Percentiles rank a stretch among this genome's conserved stretches.
Evolutionary conservation across 1,140 invertebrate species (phyloP).

Genomic region (Delia radicum): DNA sequence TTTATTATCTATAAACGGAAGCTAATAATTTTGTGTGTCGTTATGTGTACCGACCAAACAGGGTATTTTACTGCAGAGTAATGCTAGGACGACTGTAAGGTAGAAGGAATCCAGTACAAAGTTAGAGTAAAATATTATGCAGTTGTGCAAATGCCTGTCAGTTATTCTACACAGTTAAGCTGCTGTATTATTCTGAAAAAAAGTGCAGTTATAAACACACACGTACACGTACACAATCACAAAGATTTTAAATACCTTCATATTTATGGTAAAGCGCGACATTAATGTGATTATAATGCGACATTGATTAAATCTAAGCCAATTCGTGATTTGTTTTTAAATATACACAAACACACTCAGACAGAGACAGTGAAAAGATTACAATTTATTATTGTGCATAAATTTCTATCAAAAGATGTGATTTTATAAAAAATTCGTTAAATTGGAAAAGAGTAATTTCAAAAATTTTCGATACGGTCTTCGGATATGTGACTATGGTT

Average conservation of each 20-base stretch:
- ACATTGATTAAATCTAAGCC: conserved; percentile 14
- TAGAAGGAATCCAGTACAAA: not conserved
- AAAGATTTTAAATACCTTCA: not conserved
- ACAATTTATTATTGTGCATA: not conserved
- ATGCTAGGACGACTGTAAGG: not conserved
- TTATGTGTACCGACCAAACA: not conserved
- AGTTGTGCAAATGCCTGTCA: conserved; percentile 3
- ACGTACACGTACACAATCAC: not conserved
- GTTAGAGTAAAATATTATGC: not conserved
- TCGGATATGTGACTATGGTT: too few relatives aligned
- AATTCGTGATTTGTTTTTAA: not conserved
- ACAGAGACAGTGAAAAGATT: not conserved
- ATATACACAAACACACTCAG: not conserved
- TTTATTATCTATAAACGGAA: conserved; percentile 20
- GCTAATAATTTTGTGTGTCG: conserved; percentile 11
- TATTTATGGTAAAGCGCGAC: conserved; percentile 7
- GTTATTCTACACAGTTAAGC: not conserved
- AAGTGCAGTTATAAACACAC: not conserved
- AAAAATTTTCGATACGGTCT: too few relatives aligned
- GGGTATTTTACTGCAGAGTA: not conserved
- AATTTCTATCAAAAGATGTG: too few relatives aligned
- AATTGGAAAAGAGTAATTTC: too few relatives aligned
- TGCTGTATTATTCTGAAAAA: not conserved
- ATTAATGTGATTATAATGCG: conserved; percentile 20
- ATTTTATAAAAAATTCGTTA: too few relatives aligned